A percentile compares a stretch with the other conserved stretches of the same genome.
Evolutionary conservation across 2,113 vertebrate species (phyloP).

Genomic region (Cavia aperea): DNA sequence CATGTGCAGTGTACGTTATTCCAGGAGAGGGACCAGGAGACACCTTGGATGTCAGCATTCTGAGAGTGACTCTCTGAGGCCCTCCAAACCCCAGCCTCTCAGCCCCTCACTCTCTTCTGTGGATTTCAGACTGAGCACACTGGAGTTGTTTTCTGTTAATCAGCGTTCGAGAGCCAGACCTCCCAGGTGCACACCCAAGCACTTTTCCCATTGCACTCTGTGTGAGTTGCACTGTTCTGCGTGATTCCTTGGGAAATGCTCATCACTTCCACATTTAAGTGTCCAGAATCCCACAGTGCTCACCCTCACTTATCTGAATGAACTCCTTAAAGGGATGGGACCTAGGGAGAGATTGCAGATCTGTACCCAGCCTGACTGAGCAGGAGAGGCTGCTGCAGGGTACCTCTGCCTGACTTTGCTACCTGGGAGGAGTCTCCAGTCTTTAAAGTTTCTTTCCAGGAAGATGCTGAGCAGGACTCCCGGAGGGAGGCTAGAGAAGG

Average conservation of each 20-base stretch:
- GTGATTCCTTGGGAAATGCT: background rate
- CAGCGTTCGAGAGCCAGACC: background rate
- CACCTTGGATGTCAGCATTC: background rate
- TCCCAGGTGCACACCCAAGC: background rate
- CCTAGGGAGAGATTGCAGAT: background rate
- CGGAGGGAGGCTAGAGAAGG: background rate
- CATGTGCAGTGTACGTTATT: background rate
- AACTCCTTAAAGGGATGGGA: background rate
- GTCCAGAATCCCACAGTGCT: background rate
- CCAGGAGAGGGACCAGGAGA: background rate
- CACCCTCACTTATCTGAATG: background rate
- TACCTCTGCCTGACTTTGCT: background rate
- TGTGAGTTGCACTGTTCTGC: background rate
- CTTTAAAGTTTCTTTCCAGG: background rate
- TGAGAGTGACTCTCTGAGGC: background rate
- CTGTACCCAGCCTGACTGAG: background rate
- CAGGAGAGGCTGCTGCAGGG: background rate
- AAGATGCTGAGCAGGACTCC: background rate
- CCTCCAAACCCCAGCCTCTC: background rate
- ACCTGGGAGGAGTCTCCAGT: background rate
- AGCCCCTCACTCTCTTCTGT: background rate
- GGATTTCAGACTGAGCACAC: background rate
- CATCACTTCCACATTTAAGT: background rate
- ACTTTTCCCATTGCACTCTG: background rate
- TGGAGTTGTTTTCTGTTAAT: background rate